Base-by-base conservation (phyloP, 1,140 invertebrate species). In the Trichonephila clavata region DNA sequence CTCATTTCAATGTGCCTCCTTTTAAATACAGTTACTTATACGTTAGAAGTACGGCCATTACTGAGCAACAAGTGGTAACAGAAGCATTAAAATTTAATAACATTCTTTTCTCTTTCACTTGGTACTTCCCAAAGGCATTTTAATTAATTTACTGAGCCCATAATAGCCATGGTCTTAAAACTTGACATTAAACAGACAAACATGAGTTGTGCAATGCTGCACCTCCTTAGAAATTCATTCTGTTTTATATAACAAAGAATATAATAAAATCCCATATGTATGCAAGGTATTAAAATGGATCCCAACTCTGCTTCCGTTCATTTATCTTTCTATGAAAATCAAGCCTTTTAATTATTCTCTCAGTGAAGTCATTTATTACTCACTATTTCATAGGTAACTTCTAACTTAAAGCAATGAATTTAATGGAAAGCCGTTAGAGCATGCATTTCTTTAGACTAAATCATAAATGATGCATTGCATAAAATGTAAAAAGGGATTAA, bases 51-150 rank as follows among this genome's bases (percentile, higher is more conserved):
- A 50, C 50, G 10, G 5, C 50, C 50, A 50, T 21, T 24, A 21
- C 63, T 10, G 24, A n/a, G 63, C 63, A 65, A 65, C 63, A 65
- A 65, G 63, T 65, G n/a, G 24, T 24, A 65, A 65, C 63, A 24
- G 63, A 65, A n/a, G 21, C 63, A 65, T 65, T 65, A 65, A 13
- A 65, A 65, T 65, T 65, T 65, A 65, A 65, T 65, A n/a, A 65
- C 20, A 65, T 65, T 65, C 63, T 65, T 65, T 21, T 65, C n/a
- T 20, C 8, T 24, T n/a, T 21, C 2, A n/a, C 21, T 10, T 21
- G 2, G 7, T 2, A 7, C 63, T 65, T 65, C 63, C 61, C 5
- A 10, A 65, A 65, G 63, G 63, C 63, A 13, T 65, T 50, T 65
- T 65, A 24, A 65, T 65, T 65, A 65, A 65, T 65, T 65, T 65